Evolutionary conservation across 1,140 invertebrate genomes (phyloP), one percentile per base, ranked within the genome.

Genomic region (Neodiprion virginianus): DNA sequence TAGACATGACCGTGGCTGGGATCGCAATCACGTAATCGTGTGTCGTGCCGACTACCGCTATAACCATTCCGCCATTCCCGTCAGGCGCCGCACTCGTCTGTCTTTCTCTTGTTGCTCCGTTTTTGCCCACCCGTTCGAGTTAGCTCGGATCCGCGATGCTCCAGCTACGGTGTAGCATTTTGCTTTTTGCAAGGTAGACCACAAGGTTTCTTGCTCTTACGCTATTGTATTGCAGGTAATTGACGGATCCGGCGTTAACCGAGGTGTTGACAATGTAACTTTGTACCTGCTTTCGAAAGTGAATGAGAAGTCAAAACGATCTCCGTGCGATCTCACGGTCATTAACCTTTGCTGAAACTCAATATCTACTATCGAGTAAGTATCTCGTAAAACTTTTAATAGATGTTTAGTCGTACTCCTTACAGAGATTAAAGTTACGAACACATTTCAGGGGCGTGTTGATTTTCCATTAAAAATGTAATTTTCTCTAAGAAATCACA

Each of bases 91-190:
- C 70, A 49, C 67, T 71, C 7, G 23, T 48, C 14, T 71, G n/a
- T 47, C 48, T 47, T 71, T 71, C 28, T 71, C 70, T 48, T 71
- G n/a, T 71, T 71, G 23, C 70, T 71, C 70, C 40, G 48, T 71
- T 71, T 50, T 40, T 71, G 23, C 70, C 70, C 48, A 9, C 70
- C 7, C 48, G 23, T 12, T 7, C 70, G 21, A 40, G 28, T 40
- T 40, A 40, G n/a, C 68, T 28, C 14, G 14, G 14, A 12, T 21
- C 61, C 12, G 12, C 61, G 61, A 65, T 21, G 61, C 28, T 40
- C 28, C 67, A 11, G 23, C 40, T 47, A 47, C 21, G 12, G 23
- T 47, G 12, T 21, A 69, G 67, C 11, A 47, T 47, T 21, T 69
- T 69, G 67, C 21, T 69, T 69, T 69, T 69, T 69, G 21, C 12